Evolutionary conservation across 2,797 vertebrate genomes (phyloP), one percentile per base, ranked within the genome.

Genomic region (Ficedula albicollis): DNA sequence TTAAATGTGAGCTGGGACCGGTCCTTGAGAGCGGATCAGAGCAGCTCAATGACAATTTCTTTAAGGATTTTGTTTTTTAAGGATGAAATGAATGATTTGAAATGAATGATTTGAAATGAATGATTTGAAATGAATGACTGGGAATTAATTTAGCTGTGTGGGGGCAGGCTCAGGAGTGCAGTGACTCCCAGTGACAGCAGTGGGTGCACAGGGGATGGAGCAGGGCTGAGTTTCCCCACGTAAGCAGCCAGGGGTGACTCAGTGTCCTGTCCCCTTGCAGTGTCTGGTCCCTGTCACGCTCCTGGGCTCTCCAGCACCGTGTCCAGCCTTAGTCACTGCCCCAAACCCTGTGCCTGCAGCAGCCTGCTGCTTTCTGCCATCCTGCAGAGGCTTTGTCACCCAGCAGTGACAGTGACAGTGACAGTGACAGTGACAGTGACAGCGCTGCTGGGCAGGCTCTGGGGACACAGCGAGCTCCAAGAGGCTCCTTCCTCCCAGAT

Each of bases 241-340:
- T 0, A 4, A 1, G 8, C 6, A 2, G 38, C 64, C 2, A 1
- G 3, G 5, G 7, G 3, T 76, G 89, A 58, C 25, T 48, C 29
- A 63, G 39, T 34, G 67, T 9, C 67, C 11, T 3, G 66, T 52
- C 32, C n/a, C 67, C 22, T 5, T 2, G 1, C 9, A 17, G 51
- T 46, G 84, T 30, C 14, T 10, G 10, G 9, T 25, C 48, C 55
- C 20, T 10, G 64, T 34, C 49, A 5, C 9, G 6, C 25, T 63
- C 20, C 51, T 0, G 8, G 43, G 36, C 68, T 69, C 82, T 25
- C 60, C 78, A 19, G 74, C 59, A 20, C 10, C 3, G 1, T 23
- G 43, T 52, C 36, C 79, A 25, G 15, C 0, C 1, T 72, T 19
- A 30, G 29, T 68, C 68, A 55, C 75, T 12, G n/a, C 21, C 29